Evolutionary conservation across 2,888 invertebrate genomes (phyloP).

Genomic region (Ctena decussata): DNA sequence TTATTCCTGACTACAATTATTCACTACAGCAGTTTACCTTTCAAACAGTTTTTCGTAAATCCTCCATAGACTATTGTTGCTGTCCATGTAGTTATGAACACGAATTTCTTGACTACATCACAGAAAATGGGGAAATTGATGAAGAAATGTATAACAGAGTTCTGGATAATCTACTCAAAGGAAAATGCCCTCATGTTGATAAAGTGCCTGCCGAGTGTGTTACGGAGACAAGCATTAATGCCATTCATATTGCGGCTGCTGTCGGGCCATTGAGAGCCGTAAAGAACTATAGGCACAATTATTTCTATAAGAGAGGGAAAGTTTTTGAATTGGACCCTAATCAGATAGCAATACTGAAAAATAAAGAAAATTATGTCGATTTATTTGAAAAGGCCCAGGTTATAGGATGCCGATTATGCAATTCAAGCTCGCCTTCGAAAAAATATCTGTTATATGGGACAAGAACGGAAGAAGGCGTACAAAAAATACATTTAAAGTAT

Average conservation of each 20-base stretch:
- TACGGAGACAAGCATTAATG: not conserved
- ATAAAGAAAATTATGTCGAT: not conserved
- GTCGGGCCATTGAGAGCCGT: not conserved
- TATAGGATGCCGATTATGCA: not conserved
- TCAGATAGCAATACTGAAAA: not conserved
- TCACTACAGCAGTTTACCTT: no score
- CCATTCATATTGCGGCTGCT: not conserved
- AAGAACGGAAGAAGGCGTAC: not conserved
- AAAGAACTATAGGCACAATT: not conserved
- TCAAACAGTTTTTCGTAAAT: no score
- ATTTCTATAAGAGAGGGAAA: not conserved
- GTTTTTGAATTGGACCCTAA: not conserved
- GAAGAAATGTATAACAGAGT: no score
- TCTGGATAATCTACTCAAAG: no score
- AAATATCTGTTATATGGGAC: not conserved
- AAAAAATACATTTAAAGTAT: not conserved
- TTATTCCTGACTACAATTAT: no score
- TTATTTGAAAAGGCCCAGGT: not conserved
- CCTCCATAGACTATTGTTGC: no score
- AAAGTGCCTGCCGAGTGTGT: no score
- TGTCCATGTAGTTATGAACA: no score
- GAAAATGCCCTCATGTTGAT: no score
- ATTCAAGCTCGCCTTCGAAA: not conserved
- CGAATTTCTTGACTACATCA: no score
- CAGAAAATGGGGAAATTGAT: no score